Evolutionary conservation across 2,888 invertebrate genomes (phyloP).

Genomic region (Allygus modestus): DNA sequence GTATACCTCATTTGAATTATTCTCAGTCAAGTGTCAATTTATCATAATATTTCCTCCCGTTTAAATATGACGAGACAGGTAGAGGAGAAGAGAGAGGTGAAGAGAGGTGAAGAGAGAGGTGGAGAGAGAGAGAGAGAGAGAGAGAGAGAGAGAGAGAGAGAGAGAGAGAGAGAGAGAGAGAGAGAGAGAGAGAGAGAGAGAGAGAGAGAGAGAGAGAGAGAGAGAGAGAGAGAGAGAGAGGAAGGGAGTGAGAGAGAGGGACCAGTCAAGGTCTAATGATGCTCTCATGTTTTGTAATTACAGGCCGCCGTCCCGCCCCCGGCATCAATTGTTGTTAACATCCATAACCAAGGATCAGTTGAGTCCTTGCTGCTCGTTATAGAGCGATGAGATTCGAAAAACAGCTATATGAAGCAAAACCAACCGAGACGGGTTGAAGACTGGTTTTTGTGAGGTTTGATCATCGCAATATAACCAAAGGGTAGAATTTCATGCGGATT

Average conservation of each 20-base stretch:
- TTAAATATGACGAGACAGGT: no score
- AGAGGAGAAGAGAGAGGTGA: no score
- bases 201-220: not conserved
- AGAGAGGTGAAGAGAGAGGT: no score
- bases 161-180: no score
- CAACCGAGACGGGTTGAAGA: not conserved
- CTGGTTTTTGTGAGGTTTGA: not conserved
- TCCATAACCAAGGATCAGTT: slow-evolving; percentile 24
- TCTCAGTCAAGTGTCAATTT: no score
- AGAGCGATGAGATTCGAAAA: slow-evolving; percentile 17
- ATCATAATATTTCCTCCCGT: no score
- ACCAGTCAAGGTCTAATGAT: slow-evolving; percentile 26
- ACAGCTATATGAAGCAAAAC: slow-evolving; percentile 12
- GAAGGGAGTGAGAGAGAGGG: slow-evolving; percentile 16
- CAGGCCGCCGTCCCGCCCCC: not conserved
- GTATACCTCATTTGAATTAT: no score
- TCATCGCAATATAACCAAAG: not conserved
- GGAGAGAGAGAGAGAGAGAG: no score
- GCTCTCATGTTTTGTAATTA: slow-evolving; percentile 41
- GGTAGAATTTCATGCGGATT: not conserved
- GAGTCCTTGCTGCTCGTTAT: slow-evolving; percentile 18
- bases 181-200: no score
- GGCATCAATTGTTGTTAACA: slow-evolving; percentile 26
- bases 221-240: slow-evolving; percentile 16
- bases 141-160: no score